Base-by-base conservation (phyloP, 1,140 invertebrate genomes). In the Dryas iulia region DNA sequence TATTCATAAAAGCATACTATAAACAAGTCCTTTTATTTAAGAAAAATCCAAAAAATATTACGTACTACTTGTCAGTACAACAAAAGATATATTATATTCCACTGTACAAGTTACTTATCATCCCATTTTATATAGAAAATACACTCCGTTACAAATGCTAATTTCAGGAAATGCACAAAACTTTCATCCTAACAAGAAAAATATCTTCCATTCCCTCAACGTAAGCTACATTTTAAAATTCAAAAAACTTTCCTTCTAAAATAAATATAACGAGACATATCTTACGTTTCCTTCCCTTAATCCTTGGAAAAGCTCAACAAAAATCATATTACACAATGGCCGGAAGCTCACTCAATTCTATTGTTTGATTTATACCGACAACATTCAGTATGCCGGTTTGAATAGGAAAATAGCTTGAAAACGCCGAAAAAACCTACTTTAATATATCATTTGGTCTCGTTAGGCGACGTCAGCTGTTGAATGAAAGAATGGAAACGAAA, bases 401-500 rank as follows among this genome's bases (percentile, higher is more conserved):
- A 71, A 71, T 71, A 66, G 62, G 59, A 35, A 66, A 71, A 71
- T 66, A 61, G 69, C 57, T 66, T 39, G 58, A 52, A 66, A 71
- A 59, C 33, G 47, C 62, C 63, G 58, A 71, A 71, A 70, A 69
- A 71, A 69, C n/a, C 33, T 59, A 66, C 30, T 66, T 66, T 71
- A 71, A 71, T 71, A 71, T 71, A 71, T 71, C 69, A 66, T 71
- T 71, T 71, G 47, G 62, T 66, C 69, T 66, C 69, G 67, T 69
- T 69, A 69, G 61, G 67, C 60, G 54, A 69, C 67, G 67, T 69
- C 67, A 69, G 67, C 61, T 63, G 66, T 24, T 71, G 62, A 71
- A 71, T 61, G 59, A 53, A 62, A 53, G 47, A 71, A 71, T 66
- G 18, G 58, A 47, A 47, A 56, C 35, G 54, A n/a, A 63, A 68